phyloP scores from a whole-genome alignment of 1,140 invertebrate genomes.

The Melitaea cinxia region DNA sequence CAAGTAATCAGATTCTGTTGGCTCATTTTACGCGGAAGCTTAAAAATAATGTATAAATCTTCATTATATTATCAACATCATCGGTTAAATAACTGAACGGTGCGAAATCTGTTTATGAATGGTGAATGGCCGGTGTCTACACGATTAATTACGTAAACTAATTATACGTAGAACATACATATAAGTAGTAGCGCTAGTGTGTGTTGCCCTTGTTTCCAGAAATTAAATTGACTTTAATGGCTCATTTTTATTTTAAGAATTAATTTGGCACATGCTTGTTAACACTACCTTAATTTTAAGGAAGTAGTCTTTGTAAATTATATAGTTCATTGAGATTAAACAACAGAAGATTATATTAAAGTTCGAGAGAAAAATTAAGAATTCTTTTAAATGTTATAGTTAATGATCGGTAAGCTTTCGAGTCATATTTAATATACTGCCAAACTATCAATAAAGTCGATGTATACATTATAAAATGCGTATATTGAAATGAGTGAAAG shows the following conservation, averaged over 20 bases:
- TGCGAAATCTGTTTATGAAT: conserved; percentile 1
- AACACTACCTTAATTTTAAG: too few species aligned
- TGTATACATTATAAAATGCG: conserved; percentile 17
- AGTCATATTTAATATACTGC: neutral
- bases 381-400: too few species aligned
- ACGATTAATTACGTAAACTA: neutral
- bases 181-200: too few species aligned
- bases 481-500: conserved; percentile 32
- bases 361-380: neutral
- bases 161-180: too few species aligned
- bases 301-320: too few species aligned
- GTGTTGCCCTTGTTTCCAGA: too few species aligned
- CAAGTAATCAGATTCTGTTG: too few species aligned
- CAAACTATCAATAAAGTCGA: conserved; percentile 9
- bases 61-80: neutral
- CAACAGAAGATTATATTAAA: too few species aligned
- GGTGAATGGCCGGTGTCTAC: neutral
- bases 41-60: neutral
- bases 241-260: too few species aligned
- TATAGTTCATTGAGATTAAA: too few species aligned
- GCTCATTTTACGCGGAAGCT: neutral
- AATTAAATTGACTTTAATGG: too few species aligned
- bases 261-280: too few species aligned
- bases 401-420: neutral
- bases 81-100: neutral